Evolutionary conservation across 2,797 vertebrate species (phyloP).

Genomic region (Loris lydekkerianus): DNA sequence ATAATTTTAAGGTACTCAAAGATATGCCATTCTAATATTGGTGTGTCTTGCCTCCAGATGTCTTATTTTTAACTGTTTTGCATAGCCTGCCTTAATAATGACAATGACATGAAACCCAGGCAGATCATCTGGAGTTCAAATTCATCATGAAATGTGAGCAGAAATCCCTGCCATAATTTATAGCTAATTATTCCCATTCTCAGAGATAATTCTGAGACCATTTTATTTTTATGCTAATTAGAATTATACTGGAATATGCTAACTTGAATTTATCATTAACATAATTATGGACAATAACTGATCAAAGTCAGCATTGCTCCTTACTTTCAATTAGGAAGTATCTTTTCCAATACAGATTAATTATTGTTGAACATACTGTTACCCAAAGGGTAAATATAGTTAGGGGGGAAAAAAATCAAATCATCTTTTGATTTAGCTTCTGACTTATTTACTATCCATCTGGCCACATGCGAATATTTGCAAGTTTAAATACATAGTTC

Average conservation of each 20-base stretch:
- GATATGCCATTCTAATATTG: background rate
- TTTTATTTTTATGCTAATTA: slow-evolving; percentile 48
- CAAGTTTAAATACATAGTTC: background rate
- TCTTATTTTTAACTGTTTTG: background rate
- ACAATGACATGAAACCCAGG: slow-evolving; percentile 35
- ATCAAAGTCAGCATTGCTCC: background rate
- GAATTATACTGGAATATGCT: background rate
- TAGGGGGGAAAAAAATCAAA: background rate
- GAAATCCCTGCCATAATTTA: slow-evolving; percentile 2
- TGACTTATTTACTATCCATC: background rate
- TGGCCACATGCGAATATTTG: background rate
- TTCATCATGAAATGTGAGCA: slow-evolving; percentile 71
- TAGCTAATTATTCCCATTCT: slow-evolving; percentile 26
- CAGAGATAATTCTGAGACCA: slow-evolving; percentile 68
- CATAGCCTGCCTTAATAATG: background rate
- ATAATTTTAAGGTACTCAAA: background rate
- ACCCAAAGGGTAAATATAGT: slow-evolving; percentile 26
- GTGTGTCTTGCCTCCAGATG: background rate
- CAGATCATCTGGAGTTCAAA: slow-evolving; percentile 45
- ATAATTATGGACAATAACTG: background rate
- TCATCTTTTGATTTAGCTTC: background rate
- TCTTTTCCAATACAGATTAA: slow-evolving; percentile 27
- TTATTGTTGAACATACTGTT: background rate
- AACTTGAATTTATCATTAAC: background rate
- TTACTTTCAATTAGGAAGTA: background rate